Conservation (phyloP, 2,797 vertebrate species). For the Eurystomus glaucurus region DNA sequence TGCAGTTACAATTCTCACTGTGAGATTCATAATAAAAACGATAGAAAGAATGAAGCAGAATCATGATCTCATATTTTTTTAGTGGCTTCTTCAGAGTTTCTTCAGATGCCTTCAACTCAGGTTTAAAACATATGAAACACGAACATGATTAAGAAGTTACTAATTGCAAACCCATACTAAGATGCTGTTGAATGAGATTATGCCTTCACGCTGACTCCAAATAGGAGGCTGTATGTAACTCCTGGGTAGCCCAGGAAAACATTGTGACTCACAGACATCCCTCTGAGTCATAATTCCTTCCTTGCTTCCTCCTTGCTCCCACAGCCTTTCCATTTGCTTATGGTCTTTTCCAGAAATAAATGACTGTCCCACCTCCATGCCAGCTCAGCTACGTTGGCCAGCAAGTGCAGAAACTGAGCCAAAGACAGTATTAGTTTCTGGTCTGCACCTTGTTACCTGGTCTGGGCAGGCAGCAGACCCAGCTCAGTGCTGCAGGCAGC, state of each 20-base stretch:
- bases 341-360: conserved; percentile 6
- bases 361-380: not conserved
- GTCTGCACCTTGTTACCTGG: not conserved
- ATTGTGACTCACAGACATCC: not conserved
- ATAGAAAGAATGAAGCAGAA: not conserved
- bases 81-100: not conserved
- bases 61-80: not conserved
- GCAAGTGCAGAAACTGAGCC: not conserved
- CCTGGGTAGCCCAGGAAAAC: not conserved
- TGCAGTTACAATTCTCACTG: not conserved
- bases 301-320: not conserved
- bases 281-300: conserved; percentile 2
- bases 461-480: not conserved
- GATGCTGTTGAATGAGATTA: not conserved
- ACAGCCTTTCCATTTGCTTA: not conserved
- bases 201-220: not conserved
- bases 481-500: not conserved
- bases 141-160: not conserved
- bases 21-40: not conserved
- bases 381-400: not conserved
- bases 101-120: not conserved
- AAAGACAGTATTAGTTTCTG: not conserved
- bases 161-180: not conserved
- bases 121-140: not conserved
- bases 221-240: not conserved